Conservation (phyloP, 2,113 vertebrate species). For the Nipponia nippon region DNA sequence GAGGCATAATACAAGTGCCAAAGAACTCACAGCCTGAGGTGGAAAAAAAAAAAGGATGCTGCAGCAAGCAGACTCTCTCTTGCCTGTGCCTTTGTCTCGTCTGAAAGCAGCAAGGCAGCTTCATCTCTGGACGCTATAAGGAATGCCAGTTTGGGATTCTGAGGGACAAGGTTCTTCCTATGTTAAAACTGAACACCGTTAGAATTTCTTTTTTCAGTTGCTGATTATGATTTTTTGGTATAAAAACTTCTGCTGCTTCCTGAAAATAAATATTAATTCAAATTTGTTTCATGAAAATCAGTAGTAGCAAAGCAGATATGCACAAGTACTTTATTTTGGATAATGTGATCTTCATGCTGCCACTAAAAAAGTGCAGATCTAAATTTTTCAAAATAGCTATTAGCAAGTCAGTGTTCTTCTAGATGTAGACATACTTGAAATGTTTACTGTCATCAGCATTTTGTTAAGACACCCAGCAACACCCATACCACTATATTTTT, state of each 20-base stretch:
- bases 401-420: neutral
- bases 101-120: neutral
- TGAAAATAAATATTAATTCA: neutral
- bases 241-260: neutral
- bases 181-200: neutral
- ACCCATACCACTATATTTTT: neutral
- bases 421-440: neutral
- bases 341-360: neutral
- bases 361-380: neutral
- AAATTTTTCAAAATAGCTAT: neutral
- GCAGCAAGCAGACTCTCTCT: neutral
- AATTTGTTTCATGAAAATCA: neutral
- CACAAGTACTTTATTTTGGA: neutral
- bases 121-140: neutral
- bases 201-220: neutral
- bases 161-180: neutral
- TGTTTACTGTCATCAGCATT: neutral
- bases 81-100: neutral
- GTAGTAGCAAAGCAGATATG: neutral
- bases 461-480: neutral
- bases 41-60: neutral
- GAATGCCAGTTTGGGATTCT: neutral
- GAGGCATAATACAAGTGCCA: neutral
- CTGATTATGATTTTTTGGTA: neutral
- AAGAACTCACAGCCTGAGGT: neutral